Conservation (phyloP, 2,113 vertebrate species). For the Chaetorhynchus papuensis region DNA sequence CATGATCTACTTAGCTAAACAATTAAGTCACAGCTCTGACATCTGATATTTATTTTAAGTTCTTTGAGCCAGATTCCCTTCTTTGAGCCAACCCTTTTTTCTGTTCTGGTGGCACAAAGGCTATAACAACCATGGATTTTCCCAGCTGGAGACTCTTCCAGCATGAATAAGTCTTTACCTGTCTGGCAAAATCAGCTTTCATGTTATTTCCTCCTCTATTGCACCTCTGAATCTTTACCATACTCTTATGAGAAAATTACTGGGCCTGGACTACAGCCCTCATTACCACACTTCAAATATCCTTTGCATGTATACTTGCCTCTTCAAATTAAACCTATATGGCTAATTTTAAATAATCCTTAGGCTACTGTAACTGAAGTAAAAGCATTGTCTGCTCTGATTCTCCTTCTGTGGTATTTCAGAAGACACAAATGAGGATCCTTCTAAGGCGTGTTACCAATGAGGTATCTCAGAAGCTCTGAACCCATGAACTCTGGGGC, state of each 20-base stretch:
- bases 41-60: constrained; percentile 68
- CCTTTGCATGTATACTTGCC: neutral
- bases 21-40: constrained; percentile 66
- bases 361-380: neutral
- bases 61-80: constrained; percentile 48
- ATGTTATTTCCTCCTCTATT: neutral
- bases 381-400: neutral
- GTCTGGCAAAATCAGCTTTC: neutral
- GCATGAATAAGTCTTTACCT: neutral
- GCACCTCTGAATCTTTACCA: neutral
- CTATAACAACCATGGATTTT: neutral
- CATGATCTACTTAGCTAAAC: constrained; percentile 63
- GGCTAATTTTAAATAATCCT: neutral
- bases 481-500: neutral
- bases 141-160: neutral
- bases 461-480: neutral
- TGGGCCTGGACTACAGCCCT: neutral
- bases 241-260: neutral
- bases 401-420: neutral
- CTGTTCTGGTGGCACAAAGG: constrained; percentile 26
- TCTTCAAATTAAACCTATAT: neutral
- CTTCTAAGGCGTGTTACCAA: neutral
- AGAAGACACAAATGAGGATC: neutral
- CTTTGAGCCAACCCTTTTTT: constrained; percentile 26
- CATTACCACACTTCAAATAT: neutral